Evolutionary conservation across 2,888 invertebrate genomes (phyloP), one percentile per base, ranked within the genome.

Genomic region (Drosophila paranaensis): DNA sequence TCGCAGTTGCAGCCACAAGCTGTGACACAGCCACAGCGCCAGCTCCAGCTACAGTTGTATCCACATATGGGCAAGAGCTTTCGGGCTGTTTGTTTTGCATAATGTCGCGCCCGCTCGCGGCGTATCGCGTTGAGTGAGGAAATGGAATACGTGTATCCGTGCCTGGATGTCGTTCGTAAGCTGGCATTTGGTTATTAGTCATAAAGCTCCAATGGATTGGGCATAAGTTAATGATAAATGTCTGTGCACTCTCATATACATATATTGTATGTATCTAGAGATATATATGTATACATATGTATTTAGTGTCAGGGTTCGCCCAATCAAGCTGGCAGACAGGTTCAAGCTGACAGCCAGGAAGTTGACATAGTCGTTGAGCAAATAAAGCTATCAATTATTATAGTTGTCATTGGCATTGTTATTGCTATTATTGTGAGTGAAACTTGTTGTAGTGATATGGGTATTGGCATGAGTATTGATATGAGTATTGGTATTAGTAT

Each of bases 131-230:
- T 64, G 25, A 30, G 20, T 43, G 64, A 76, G 76, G 76, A 77
- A 76, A 63, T 58, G 61, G 58, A 68, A 61, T 76, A 76, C 76
- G 76, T 73, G 72, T 64, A 62, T 77, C 61, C 71, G 65, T 37
- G 56, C 40, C 51, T 35, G 56, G 43, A 43, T 11, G 39, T 43
- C 13, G 42, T 37, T 27, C 46, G 57, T 71, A 57, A 64, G 65
- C 81, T 70, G 74, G 60, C 81, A 77, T 80, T 82, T 69, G 81
- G 84, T 73, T 83, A 82, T 82, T 82, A 83, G 82, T 82, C 82
- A 82, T 78, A 80, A 77, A 86, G 71, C 82, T 70, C 73, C 74
- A 69, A 65, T 74, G 81, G 67, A 75, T 78, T 53, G 78, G 60
- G 55, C 55, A 74, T 68, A 82, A 80, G 77, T 83, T 77, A 80